Evolutionary conservation across 2,888 invertebrate genomes (phyloP), one percentile per base, ranked within the genome.

Genomic region (Deilephila elpenor): DNA sequence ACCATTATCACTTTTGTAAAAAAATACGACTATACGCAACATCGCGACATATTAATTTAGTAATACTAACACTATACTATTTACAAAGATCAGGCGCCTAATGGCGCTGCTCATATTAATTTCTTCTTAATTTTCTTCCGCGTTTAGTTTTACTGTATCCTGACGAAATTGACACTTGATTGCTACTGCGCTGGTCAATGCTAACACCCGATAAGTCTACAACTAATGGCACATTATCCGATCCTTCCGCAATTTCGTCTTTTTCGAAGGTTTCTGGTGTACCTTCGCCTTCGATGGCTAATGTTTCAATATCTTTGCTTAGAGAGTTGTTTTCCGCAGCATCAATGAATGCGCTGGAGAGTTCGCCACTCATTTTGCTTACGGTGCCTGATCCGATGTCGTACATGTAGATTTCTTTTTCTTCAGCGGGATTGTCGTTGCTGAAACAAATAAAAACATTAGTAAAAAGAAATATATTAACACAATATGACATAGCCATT

Each of bases 321-420:
- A 95, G 91, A 11, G 97, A 96, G 89, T 98, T 98, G 79, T 97
- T 97, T 91, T 98, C 98, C 32, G 98, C 98, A 64, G 98, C 98
- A 85, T 97, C 97, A 2, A 98, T 98, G 82, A 98, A 98, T 59
- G 98, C 97, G 71, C 96, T 96, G 5, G 98, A 98, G 71, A 98
- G 93, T 83, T 98, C 98, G 1, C 98, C 98, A 78, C 96, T 96
- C 32, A 98, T 92, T 89, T 97, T 97, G 88, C 96, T 98, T 3
- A 98, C 97, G 60, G 95, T 96, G 82, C 97, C 96, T 5, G 97
- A 96, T 76, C 95, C 92, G 64, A 97, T 96, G 86, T 98, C 98
- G 87, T 97, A 98, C 98, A 98, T 98, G 90, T 96, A 98, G 82
- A 98, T 98, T 93, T 98, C 98, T 85, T 96, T 96, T 74, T 96